phyloP scores from a whole-genome alignment of 1,140 invertebrate genomes.

The Drosophila equinoxialis region DNA sequence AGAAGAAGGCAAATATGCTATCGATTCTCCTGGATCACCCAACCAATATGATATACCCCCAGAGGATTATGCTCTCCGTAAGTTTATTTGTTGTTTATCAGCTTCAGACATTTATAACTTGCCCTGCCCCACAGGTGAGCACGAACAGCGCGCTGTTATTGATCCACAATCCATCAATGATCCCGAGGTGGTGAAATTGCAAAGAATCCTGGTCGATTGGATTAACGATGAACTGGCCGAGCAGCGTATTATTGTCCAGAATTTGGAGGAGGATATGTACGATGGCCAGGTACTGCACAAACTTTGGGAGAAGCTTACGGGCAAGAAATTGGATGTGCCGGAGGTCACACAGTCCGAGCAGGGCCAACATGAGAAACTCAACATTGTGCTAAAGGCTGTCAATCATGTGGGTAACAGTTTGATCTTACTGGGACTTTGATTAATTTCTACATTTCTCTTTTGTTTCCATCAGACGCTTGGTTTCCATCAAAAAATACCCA shows the following conservation, averaged over 20 bases:
- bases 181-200: conserved; percentile 93
- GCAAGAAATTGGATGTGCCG: conserved; percentile 96
- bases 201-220: conserved; percentile 97
- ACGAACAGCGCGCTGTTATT: conserved; percentile 98
- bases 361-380: conserved; percentile 97
- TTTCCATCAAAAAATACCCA: conserved; percentile 84
- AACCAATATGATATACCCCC: conserved; percentile 93
- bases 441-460: not conserved
- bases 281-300: conserved; percentile 98
- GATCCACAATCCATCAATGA: conserved; percentile 94
- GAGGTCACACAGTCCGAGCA: conserved; percentile 99
- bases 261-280: conserved; percentile 98
- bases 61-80: conserved; percentile 95
- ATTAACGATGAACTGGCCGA: conserved; percentile 99
- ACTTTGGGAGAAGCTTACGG: conserved; percentile 95
- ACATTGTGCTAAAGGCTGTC: conserved; percentile 93
- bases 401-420: conserved; percentile 87
- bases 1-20: conserved; percentile 97
- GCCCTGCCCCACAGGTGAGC: conserved; percentile 89
- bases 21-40: conserved; percentile 96
- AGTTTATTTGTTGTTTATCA: conserved; percentile 56
- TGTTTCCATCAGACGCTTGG: conserved; percentile 85
- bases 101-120: not conserved
- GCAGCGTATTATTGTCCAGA: conserved; percentile 98
- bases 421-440: not conserved